Conservation (phyloP, 2,797 vertebrate genomes). For the Australoheros facetus region DNA sequence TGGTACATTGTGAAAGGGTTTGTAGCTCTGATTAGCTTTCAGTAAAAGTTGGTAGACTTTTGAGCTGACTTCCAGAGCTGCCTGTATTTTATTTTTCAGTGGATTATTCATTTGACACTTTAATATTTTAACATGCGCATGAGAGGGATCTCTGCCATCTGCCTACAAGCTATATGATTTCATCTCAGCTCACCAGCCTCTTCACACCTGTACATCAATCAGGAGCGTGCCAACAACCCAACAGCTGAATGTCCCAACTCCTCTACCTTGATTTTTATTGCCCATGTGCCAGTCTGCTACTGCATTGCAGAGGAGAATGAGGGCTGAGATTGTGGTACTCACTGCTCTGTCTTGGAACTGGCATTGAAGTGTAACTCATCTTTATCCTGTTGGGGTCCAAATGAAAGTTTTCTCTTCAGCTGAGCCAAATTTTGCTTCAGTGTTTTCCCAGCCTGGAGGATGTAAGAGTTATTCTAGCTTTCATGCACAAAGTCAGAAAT, state of each 20-base stretch:
- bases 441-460: neutral
- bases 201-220: conserved; percentile 40
- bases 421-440: conserved; percentile 18
- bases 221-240: conserved; percentile 30
- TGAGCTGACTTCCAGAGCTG: neutral
- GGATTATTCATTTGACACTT: neutral
- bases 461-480: conserved; percentile 2
- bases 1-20: neutral
- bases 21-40: neutral
- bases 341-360: conserved; percentile 16
- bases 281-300: conserved; percentile 42
- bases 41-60: neutral
- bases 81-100: neutral
- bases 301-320: conserved; percentile 63
- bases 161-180: conserved; percentile 17
- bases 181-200: conserved; percentile 14
- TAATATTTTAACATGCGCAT: neutral
- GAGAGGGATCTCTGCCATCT: conserved; percentile 1
- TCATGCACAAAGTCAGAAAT: conserved; percentile 20
- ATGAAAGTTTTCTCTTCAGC: conserved; percentile 45
- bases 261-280: conserved; percentile 51
- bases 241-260: conserved; percentile 15
- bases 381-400: conserved; percentile 37
- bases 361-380: conserved; percentile 29
- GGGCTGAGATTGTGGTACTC: conserved; percentile 14